A percentile compares a stretch with the other conserved stretches of the same genome.
These are phyloP conservation scores for Spicauda simplicius DNA, from an alignment of 2,888 invertebrate species.

Conservation along the genomic window DNA sequence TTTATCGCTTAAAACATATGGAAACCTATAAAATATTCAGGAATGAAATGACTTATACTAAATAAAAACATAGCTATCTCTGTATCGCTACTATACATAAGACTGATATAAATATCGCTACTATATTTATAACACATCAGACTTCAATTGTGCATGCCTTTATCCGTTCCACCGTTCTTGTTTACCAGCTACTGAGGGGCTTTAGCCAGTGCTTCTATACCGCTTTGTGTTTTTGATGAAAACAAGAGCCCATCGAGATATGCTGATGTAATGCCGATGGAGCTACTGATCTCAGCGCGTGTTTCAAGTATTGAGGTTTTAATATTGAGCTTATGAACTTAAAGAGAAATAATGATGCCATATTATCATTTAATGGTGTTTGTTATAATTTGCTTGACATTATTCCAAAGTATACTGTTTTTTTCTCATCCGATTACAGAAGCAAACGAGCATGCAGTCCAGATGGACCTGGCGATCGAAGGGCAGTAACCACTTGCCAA, in stretches of 20 bases:
- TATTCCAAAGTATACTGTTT: too few species aligned
- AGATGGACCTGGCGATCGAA: too few species aligned
- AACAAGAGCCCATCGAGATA: slow-evolving; percentile 32
- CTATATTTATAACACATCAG: slow-evolving; percentile 13
- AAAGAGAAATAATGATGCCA: neutral
- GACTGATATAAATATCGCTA: neutral
- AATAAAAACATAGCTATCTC: too few species aligned
- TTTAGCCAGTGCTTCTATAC: slow-evolving; percentile 24
- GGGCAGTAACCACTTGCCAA: too few species aligned
- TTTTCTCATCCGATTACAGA: too few species aligned
- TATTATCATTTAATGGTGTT: too few species aligned
- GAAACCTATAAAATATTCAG: too few species aligned
- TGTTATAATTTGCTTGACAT: too few species aligned
- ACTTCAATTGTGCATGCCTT: slow-evolving; percentile 15
- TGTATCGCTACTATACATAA: too few species aligned
- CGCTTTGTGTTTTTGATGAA: slow-evolving; percentile 29
- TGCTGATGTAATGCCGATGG: slow-evolving; percentile 34
- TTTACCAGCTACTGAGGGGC: slow-evolving; percentile 21
- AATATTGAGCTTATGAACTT: neutral
- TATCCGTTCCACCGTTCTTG: slow-evolving; percentile 26
- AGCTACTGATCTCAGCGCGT: neutral
- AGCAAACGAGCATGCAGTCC: too few species aligned
- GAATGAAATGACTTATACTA: too few species aligned
- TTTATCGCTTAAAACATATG: too few species aligned
- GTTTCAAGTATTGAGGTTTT: slow-evolving; percentile 18